Evolutionary conservation across 2,797 vertebrate genomes (phyloP).

Genomic region (Pelodytes ibericus): DNA sequence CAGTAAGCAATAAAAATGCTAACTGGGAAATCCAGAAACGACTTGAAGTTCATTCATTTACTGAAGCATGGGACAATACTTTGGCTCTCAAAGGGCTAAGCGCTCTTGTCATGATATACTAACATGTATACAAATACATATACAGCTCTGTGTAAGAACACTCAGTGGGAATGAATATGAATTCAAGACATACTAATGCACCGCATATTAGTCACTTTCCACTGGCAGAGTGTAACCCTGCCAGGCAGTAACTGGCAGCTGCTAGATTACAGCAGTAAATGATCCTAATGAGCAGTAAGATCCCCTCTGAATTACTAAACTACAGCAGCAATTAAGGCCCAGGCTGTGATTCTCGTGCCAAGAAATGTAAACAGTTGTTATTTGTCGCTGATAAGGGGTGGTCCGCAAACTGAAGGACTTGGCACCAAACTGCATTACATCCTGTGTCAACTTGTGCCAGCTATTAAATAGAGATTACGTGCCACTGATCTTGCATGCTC

Average conservation of each 20-base stretch:
- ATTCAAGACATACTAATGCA: neutral
- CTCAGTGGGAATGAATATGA: neutral
- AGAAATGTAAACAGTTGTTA: conserved; percentile 45
- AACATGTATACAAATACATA: neutral
- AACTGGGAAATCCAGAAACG: too few relatives aligned
- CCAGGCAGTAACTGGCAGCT: conserved; percentile 32
- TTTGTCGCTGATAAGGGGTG: conserved; percentile 14
- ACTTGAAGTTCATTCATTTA: too few relatives aligned
- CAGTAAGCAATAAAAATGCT: too few relatives aligned
- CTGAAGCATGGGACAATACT: too few relatives aligned
- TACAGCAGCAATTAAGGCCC: conserved; percentile 31
- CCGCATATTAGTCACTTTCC: neutral
- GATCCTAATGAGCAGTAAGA: conserved; percentile 44
- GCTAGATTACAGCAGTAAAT: conserved; percentile 38
- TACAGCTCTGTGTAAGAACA: too few relatives aligned
- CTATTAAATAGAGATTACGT: conserved; percentile 36
- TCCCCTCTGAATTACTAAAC: conserved; percentile 21
- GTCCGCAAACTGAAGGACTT: conserved; percentile 23
- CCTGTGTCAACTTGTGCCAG: conserved; percentile 1
- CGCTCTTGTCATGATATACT: neutral
- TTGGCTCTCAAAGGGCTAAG: neutral
- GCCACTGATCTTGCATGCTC: neutral
- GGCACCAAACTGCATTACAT: neutral
- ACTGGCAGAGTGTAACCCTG: conserved; percentile 2
- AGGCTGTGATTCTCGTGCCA: conserved; percentile 32